A percentile compares a stretch with the other conserved stretches of the same genome.
Conservation (phyloP, 2,797 vertebrate genomes). For the Girardinus metallicus region DNA sequence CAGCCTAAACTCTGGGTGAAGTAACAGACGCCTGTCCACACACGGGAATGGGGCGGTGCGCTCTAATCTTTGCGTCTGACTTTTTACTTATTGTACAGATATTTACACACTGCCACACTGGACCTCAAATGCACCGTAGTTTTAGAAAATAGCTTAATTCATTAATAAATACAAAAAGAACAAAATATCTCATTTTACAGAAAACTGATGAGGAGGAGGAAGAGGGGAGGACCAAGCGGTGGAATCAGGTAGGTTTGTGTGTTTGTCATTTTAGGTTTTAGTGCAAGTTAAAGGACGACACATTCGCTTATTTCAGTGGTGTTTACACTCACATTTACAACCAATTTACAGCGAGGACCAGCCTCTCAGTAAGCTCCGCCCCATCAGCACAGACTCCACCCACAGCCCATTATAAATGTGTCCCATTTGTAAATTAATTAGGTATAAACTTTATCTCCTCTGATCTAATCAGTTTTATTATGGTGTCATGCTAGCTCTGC, state of each 20-base stretch:
- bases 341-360: conserved; percentile 87
- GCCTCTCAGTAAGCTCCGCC: conserved; percentile 87
- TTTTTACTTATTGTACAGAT: conserved; percentile 80
- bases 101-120: conserved; percentile 88
- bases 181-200: conserved; percentile 94
- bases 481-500: conserved; percentile 36
- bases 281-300: conserved; percentile 92
- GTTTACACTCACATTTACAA: conserved; percentile 82
- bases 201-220: conserved; percentile 87
- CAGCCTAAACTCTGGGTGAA: conserved; percentile 40
- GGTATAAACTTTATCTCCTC: conserved; percentile 7
- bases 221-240: conserved; percentile 80
- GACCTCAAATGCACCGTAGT: conserved; percentile 72
- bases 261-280: conserved; percentile 73
- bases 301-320: conserved; percentile 94
- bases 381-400: conserved; percentile 34
- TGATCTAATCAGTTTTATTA: conserved; percentile 23
- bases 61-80: conserved; percentile 47
- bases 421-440: conserved; percentile 12
- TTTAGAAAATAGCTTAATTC: conserved; percentile 99
- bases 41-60: conserved; percentile 58
- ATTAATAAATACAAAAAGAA: conserved; percentile 98
- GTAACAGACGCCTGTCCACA: not conserved
- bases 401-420: not conserved
- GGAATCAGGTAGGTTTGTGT: conserved; percentile 90